Evolutionary conservation across 2,113 vertebrate species (phyloP).

Genomic region (Rynchops niger): DNA sequence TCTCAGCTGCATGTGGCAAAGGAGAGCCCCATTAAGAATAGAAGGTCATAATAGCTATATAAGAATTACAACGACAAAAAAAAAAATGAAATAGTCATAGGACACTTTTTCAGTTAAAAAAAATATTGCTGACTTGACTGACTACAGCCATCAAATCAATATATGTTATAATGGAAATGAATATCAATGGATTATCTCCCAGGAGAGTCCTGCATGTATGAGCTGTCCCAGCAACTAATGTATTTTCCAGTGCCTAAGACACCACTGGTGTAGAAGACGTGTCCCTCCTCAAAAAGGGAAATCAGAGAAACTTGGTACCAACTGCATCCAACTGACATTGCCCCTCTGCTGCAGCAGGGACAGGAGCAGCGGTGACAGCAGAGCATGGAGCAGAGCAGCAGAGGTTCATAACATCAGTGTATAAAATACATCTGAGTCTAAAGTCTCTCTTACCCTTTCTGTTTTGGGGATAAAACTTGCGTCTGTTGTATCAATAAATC

Average conservation of each 20-base stretch:
- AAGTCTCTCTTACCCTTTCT: not conserved
- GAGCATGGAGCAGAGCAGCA: not conserved
- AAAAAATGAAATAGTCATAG: not conserved
- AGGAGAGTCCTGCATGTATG: not conserved
- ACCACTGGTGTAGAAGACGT: not conserved
- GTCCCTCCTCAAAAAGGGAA: not conserved
- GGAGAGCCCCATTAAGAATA: not conserved
- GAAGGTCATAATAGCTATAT: not conserved
- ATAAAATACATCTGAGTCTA: not conserved
- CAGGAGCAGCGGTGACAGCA: not conserved
- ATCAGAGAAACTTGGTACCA: not conserved
- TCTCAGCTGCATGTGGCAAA: not conserved
- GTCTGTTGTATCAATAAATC: not conserved
- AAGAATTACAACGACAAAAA: not conserved
- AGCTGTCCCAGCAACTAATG: not conserved
- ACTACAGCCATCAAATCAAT: not conserved
- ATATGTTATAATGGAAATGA: not conserved
- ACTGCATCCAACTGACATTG: no score
- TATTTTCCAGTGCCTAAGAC: not conserved
- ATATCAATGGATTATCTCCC: not conserved
- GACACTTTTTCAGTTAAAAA: not conserved
- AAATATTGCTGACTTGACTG: not conserved
- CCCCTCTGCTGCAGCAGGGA: not conserved
- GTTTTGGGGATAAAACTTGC: not conserved
- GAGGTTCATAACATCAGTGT: not conserved